phyloP scores from a whole-genome alignment of 1,140 invertebrate species.

The Musca domestica region DNA sequence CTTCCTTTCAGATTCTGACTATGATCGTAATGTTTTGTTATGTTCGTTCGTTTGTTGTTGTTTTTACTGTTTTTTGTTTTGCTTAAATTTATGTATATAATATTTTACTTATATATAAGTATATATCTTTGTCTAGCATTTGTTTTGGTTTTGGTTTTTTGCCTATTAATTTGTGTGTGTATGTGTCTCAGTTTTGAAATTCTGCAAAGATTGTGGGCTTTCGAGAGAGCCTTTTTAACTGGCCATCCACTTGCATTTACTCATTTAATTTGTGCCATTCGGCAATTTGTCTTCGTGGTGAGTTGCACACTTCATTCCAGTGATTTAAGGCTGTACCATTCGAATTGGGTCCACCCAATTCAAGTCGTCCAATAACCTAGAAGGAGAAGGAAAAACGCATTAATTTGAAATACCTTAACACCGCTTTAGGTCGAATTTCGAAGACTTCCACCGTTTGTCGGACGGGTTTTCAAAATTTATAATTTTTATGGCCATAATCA shows the following conservation, averaged over 20 bases:
- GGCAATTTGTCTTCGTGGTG: conserved; percentile 94
- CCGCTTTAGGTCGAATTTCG: neutral
- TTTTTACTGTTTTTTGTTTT: too few relatives aligned
- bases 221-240: conserved; percentile 3
- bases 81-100: conserved; percentile 27
- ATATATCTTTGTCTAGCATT: conserved; percentile 25
- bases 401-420: neutral
- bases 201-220: conserved; percentile 1
- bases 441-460: neutral
- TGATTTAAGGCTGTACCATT: conserved; percentile 82
- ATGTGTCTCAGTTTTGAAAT: neutral
- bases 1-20: too few relatives aligned
- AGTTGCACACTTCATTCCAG: conserved; percentile 95
- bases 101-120: conserved; percentile 23
- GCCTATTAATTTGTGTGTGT: conserved; percentile 28
- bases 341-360: conserved; percentile 79
- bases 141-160: conserved; percentile 30
- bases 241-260: conserved; percentile 59
- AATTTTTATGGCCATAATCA: too few relatives aligned
- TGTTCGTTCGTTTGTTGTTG: too few relatives aligned
- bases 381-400: conserved; percentile 27
- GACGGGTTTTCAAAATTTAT: conserved; percentile 3
- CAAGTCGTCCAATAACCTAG: conserved; percentile 90
- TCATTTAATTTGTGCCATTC: conserved; percentile 97
- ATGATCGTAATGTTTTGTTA: too few relatives aligned